phyloP scores from a whole-genome alignment of 2,797 vertebrate genomes.

The Gadopsis marmoratus region DNA sequence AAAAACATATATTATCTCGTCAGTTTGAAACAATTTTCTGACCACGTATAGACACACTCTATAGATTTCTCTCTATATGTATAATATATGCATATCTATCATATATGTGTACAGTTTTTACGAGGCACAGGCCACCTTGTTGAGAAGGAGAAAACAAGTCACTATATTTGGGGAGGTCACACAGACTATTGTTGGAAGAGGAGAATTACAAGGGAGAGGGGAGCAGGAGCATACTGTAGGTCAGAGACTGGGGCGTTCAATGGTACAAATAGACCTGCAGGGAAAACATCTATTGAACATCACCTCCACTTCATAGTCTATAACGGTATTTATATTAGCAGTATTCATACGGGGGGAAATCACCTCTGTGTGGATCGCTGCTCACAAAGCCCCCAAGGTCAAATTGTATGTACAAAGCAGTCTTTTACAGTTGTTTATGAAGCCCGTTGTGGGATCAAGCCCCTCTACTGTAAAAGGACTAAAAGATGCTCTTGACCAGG shows the following conservation, averaged over 20 bases:
- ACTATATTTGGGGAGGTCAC: slow-evolving; percentile 76
- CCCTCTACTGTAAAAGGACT: slow-evolving; percentile 69
- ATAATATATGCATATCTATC: slow-evolving; percentile 85
- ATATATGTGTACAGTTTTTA: slow-evolving; percentile 88
- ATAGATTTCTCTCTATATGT: slow-evolving; percentile 84
- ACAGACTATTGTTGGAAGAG: slow-evolving; percentile 74
- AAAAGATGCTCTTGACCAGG: slow-evolving; percentile 72
- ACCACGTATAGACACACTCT: slow-evolving; percentile 84
- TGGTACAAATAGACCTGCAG: slow-evolving; percentile 61
- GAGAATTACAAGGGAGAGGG: slow-evolving; percentile 47
- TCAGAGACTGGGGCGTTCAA: slow-evolving; percentile 59
- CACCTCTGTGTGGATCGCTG: slow-evolving; percentile 41
- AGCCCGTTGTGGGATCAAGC: slow-evolving; percentile 61
- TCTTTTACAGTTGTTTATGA: slow-evolving; percentile 64
- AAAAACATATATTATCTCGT: slow-evolving; percentile 69
- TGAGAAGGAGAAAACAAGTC: slow-evolving; percentile 90
- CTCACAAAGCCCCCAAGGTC: slow-evolving; percentile 59
- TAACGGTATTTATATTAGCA: slow-evolving; percentile 57
- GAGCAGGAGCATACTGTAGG: slow-evolving; percentile 37
- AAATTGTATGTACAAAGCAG: slow-evolving; percentile 76
- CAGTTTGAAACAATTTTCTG: slow-evolving; percentile 80
- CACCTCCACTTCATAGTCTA: slow-evolving; percentile 55
- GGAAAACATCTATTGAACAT: slow-evolving; percentile 67
- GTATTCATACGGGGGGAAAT: slow-evolving; percentile 56
- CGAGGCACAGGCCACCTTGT: slow-evolving; percentile 95